Conservation (phyloP, 2,113 vertebrate genomes). For the Dicrurus megarhynchus region DNA sequence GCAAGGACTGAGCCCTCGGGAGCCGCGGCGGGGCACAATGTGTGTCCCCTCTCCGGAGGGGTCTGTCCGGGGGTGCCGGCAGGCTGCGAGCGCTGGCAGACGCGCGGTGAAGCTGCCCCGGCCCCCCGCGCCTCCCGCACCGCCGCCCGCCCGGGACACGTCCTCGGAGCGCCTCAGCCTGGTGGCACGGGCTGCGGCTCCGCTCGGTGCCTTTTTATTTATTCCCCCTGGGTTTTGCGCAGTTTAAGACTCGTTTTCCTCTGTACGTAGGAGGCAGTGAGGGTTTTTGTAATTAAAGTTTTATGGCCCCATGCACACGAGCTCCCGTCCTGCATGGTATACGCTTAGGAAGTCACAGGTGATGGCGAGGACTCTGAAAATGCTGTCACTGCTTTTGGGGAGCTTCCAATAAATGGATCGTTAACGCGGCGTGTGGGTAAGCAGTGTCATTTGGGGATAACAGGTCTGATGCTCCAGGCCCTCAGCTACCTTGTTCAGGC, state of each 20-base stretch:
- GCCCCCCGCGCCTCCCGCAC: not conserved
- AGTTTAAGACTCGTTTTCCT: not conserved
- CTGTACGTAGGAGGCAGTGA: not conserved
- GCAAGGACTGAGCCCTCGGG: not conserved
- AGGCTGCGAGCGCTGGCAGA: not conserved
- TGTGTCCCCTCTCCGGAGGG: not conserved
- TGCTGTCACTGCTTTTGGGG: not conserved
- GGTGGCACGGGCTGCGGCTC: not conserved
- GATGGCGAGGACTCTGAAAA: not conserved
- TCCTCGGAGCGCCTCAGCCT: not conserved
- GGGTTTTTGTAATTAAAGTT: constrained; percentile 14
- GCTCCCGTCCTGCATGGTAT: not conserved
- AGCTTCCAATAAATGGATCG: not conserved
- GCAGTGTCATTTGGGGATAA: not conserved
- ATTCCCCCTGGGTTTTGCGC: not conserved
- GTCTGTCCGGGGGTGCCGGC: not conserved
- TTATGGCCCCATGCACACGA: not conserved
- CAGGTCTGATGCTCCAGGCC: not conserved
- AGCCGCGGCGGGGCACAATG: too few relatives aligned
- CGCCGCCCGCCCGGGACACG: not conserved
- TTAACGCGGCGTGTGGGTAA: accelerated
- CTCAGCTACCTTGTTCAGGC: not conserved
- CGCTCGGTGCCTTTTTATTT: not conserved
- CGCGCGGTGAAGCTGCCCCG: not conserved
- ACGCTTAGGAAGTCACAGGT: not conserved